Evolutionary conservation across 2,113 vertebrate species (phyloP).

Genomic region (Lonchura striata): DNA sequence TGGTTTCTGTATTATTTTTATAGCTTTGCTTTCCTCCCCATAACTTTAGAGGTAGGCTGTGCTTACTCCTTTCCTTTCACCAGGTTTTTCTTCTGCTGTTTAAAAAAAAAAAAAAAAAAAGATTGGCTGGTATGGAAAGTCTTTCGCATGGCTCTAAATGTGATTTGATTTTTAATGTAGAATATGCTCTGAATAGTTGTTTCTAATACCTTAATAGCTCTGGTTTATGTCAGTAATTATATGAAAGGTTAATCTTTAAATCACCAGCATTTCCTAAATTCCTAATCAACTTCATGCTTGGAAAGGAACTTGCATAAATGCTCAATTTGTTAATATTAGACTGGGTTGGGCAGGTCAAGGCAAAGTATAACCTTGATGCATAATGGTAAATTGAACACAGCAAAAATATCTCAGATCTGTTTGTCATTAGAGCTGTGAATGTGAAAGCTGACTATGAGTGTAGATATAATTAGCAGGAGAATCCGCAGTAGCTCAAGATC

Average conservation of each 20-base stretch:
- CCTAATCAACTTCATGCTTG: conserved; percentile 27
- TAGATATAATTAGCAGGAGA: background rate
- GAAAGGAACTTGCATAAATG: background rate
- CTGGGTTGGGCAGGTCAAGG: conserved; percentile 1
- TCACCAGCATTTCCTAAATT: conserved; percentile 34
- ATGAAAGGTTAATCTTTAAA: conserved; percentile 62
- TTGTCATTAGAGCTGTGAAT: background rate
- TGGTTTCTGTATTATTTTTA: conserved; percentile 68
- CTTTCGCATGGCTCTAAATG: background rate
- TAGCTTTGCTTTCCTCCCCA: conserved; percentile 54
- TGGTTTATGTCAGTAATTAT: conserved; percentile 33
- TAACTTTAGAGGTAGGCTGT: conserved; percentile 48
- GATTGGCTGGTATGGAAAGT: background rate
- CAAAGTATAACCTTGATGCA: conserved; percentile 17
- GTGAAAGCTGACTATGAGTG: background rate
- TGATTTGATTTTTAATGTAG: background rate
- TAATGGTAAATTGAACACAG: background rate
- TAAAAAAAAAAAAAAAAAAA: background rate
- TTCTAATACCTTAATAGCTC: conserved; percentile 13
- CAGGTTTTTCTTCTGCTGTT: conserved; percentile 9
- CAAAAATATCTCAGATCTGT: background rate
- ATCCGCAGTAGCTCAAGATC: background rate
- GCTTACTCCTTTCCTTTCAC: conserved; percentile 27
- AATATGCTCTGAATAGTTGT: background rate
- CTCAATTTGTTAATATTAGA: conserved; percentile 31